Evolutionary conservation across 1,140 invertebrate genomes (phyloP).

Genomic region (Apolygus lucorum): DNA sequence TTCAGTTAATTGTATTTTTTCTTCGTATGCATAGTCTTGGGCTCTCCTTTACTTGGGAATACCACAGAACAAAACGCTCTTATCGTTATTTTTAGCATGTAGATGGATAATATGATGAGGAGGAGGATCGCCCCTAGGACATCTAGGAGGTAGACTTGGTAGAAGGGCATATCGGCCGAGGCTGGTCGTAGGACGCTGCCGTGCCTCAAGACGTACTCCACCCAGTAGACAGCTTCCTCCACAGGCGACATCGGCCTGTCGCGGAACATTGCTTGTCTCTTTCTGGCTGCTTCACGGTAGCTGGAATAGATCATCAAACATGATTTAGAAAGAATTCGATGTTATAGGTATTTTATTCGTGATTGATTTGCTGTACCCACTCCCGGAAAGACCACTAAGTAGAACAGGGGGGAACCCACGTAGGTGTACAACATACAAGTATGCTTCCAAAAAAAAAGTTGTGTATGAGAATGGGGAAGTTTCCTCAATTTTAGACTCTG

Average conservation of each 20-base stretch:
- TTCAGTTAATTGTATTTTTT: background rate
- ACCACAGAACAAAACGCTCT: background rate
- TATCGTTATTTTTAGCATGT: background rate
- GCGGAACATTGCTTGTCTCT: conserved; percentile 43
- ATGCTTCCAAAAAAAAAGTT: background rate
- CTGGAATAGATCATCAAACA: conserved; percentile 37
- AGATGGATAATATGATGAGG: background rate
- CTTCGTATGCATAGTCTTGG: background rate
- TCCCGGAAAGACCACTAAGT: background rate
- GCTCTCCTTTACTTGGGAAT: background rate
- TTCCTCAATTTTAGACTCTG: too few species aligned
- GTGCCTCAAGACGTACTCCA: conserved; percentile 45
- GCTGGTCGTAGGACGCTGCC: conserved; percentile 35
- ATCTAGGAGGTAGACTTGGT: conserved; percentile 45
- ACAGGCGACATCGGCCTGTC: conserved; percentile 45
- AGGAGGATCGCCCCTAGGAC: conserved; percentile 33
- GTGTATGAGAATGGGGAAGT: too few species aligned
- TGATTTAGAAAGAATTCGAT: background rate
- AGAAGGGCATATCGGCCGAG: conserved; percentile 40
- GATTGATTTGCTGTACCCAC: background rate
- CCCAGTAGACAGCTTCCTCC: conserved; percentile 50
- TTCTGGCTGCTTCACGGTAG: conserved; percentile 41
- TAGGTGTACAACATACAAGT: background rate
- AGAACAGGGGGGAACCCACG: background rate
- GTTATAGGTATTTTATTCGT: background rate